Base-by-base conservation (phyloP, 2,797 vertebrate species). In the Sciaenops ocellatus region DNA sequence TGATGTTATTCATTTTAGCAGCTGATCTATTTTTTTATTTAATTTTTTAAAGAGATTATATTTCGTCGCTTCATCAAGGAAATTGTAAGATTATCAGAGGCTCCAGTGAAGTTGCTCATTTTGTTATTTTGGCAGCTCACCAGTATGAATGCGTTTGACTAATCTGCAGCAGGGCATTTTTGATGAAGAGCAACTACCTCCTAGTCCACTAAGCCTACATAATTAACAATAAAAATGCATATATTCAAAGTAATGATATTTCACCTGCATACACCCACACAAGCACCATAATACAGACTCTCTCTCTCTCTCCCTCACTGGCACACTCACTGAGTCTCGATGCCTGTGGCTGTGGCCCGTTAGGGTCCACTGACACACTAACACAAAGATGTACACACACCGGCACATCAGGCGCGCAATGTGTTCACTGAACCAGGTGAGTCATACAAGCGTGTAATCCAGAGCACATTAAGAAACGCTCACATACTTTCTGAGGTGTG, bases 351-450 rank as follows among this genome's bases (percentile, higher is more conserved):
- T 73, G 77, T 69, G 67, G 69, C 44, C 69, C 24, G 22, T 80
- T 77, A 34, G 65, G 38, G 48, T 82, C 71, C 78, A 60, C 55
- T 78, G 66, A 85, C 83, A 85, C 72, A 68, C 72, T 55, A 71
- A 84, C 78, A 77, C 74, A 85, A 59, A 57, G 69, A 16, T 12
- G 41, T 60, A 62, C 79, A 83, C 73, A 82, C 77, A 63, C 47
- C 41, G 48, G 42, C 70, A 56, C 79, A 79, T 80, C 84, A 87
- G 69, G 60, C 82, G 6, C 81, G 82, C 73, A 68, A 79, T 38
- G 78, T 83, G 91, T 77, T 90, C 87, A 83, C 73, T 92, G 86
- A 91, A 87, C 84, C 91, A 74, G 89, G 82, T 86, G 83, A 90
- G 68, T 90, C 87, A 84, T 57, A 83, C 76, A 79, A 79, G 85